Conservation (phyloP, 2,797 vertebrate species). For the Sorex maritimensis region DNA sequence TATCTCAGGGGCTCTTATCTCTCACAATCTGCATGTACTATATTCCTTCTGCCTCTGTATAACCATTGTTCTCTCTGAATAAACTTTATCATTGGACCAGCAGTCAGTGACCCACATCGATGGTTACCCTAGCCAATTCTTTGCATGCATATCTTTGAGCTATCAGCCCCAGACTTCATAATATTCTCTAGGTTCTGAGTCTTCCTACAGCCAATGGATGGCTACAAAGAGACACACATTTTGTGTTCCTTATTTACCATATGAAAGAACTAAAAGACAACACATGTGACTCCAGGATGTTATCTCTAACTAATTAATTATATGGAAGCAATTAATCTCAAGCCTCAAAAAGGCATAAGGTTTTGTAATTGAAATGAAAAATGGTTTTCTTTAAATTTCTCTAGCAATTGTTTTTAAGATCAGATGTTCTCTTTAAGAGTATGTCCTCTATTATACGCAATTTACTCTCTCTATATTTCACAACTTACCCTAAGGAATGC, state of each 20-base stretch:
- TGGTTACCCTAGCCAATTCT: too few relatives aligned
- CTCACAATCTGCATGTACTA: too few relatives aligned
- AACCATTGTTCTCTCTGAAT: too few relatives aligned
- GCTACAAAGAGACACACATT: background rate
- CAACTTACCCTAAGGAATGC: conserved; percentile 84
- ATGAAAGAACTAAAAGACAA: conserved; percentile 19
- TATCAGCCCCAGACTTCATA: too few relatives aligned
- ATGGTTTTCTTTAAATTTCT: conserved; percentile 44
- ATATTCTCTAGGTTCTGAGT: too few relatives aligned
- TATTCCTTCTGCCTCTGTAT: too few relatives aligned
- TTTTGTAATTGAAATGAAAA: conserved; percentile 49
- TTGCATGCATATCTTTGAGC: too few relatives aligned
- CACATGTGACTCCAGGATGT: background rate
- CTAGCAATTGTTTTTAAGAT: conserved; percentile 60
- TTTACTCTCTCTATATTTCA: conserved; percentile 43
- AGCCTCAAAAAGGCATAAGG: conserved; percentile 45
- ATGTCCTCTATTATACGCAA: background rate
- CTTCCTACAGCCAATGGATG: too few relatives aligned
- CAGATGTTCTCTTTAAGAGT: conserved; percentile 34
- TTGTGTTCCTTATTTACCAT: conserved; percentile 37
- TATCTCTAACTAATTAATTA: conserved; percentile 41
- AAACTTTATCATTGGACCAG: too few relatives aligned
- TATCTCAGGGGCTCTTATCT: too few relatives aligned
- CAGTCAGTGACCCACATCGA: too few relatives aligned
- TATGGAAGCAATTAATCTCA: background rate